phyloP scores from a whole-genome alignment of 2,113 vertebrate genomes.

The Rhinoderma darwinii region DNA sequence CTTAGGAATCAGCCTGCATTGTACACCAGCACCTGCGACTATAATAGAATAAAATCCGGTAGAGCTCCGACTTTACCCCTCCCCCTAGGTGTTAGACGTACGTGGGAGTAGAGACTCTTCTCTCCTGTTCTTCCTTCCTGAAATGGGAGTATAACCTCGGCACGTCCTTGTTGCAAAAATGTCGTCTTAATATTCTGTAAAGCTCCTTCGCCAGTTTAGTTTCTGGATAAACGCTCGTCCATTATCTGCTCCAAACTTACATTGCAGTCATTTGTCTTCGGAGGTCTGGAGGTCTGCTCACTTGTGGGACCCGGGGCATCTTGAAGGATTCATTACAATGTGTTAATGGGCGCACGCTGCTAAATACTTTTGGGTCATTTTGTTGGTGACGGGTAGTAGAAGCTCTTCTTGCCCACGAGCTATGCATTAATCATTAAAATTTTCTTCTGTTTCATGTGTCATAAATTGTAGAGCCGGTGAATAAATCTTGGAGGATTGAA shows the following conservation, averaged over 20 bases:
- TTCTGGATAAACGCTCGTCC: neutral
- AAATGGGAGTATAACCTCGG: neutral
- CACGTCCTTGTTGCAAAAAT: neutral
- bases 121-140: neutral
- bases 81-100: neutral
- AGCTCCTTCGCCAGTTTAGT: neutral
- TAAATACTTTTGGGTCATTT: constrained; percentile 23
- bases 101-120: neutral
- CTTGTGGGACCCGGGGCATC: constrained; percentile 6
- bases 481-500: neutral
- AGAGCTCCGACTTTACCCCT: too few relatives aligned
- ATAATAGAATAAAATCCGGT: too few relatives aligned
- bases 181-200: neutral
- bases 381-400: neutral
- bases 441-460: constrained; percentile 1
- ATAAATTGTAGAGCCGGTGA: neutral
- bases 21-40: neutral
- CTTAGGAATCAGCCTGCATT: neutral
- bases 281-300: neutral
- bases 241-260: neutral
- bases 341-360: neutral
- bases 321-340: neutral
- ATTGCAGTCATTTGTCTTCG: constrained; percentile 37
- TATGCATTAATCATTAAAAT: neutral
- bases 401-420: neutral